phyloP scores from a whole-genome alignment of 2,113 vertebrate species.

The Rhinopomastus cyanomelas region DNA sequence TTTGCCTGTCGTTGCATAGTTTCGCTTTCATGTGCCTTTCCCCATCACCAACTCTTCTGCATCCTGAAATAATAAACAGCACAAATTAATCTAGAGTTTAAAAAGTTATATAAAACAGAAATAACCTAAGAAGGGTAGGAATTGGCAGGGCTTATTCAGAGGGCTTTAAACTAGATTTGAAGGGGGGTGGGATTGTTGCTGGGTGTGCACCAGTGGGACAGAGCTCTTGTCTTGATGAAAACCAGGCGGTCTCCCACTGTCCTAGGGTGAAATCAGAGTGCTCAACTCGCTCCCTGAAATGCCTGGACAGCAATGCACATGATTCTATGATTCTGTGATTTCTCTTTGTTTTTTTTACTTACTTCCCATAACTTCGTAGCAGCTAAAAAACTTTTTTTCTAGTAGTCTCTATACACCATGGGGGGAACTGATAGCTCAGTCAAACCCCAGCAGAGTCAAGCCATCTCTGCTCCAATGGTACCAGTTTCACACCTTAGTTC shows the following conservation, averaged over 20 bases:
- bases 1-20: not conserved
- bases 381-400: not conserved
- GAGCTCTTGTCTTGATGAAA: no score
- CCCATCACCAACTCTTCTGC: not conserved
- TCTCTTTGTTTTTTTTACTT: not conserved
- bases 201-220: no score
- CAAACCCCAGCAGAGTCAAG: not conserved
- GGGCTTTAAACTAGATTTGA: no score
- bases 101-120: not conserved
- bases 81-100: not conserved
- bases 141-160: no score
- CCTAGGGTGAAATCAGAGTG: no score
- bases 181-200: no score
- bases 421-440: not conserved
- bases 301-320: no score
- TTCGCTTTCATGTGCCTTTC: not conserved
- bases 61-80: not conserved
- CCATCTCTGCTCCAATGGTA: not conserved
- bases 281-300: no score
- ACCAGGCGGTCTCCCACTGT: no score
- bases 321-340: no score
- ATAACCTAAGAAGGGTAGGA: not conserved
- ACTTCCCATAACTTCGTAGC: not conserved
- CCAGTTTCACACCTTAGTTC: slow-evolving; percentile 20
- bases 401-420: not conserved